These are phyloP conservation scores for Drosophila asahinai DNA, from an alignment of 1,140 invertebrate genomes.

Conservation along the genomic window DNA sequence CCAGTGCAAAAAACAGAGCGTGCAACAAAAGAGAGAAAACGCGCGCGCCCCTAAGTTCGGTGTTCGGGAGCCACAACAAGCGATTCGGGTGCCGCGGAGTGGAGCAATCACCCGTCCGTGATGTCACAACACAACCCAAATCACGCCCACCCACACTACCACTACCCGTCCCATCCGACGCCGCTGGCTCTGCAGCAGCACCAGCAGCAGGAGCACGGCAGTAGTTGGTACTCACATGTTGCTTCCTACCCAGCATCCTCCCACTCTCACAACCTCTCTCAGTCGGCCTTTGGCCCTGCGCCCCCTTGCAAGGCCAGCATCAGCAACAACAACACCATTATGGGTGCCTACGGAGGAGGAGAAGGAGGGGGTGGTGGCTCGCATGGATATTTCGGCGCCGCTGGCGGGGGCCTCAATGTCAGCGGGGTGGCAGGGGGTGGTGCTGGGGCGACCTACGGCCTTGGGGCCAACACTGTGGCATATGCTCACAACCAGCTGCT, in stretches of 20 bases:
- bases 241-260: conserved; percentile 68
- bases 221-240: conserved; percentile 80
- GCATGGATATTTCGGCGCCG: conserved; percentile 65
- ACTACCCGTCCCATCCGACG: conserved; percentile 49
- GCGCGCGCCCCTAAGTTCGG: conserved; percentile 50
- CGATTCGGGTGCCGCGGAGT: conserved; percentile 23
- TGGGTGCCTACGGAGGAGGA: conserved; percentile 28
- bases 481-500: conserved; percentile 80
- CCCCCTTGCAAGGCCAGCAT: conserved; percentile 54
- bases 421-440: conserved; percentile 31
- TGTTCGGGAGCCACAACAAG: conserved; percentile 37
- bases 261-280: conserved; percentile 17
- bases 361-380: conserved; percentile 55
- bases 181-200: conserved; percentile 42
- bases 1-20: conserved; percentile 71
- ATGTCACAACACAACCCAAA: conserved; percentile 73
- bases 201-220: conserved; percentile 70
- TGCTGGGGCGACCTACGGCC: conserved; percentile 59
- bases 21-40: conserved; percentile 53
- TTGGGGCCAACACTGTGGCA: conserved; percentile 73
- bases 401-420: conserved; percentile 50
- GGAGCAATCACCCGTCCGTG: conserved; percentile 50
- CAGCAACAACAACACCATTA: conserved; percentile 25
- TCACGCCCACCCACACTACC: conserved; percentile 61
- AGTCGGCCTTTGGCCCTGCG: conserved; percentile 33